Base-by-base conservation (phyloP, 2,888 invertebrate genomes). In the Stenodema calcarata region DNA sequence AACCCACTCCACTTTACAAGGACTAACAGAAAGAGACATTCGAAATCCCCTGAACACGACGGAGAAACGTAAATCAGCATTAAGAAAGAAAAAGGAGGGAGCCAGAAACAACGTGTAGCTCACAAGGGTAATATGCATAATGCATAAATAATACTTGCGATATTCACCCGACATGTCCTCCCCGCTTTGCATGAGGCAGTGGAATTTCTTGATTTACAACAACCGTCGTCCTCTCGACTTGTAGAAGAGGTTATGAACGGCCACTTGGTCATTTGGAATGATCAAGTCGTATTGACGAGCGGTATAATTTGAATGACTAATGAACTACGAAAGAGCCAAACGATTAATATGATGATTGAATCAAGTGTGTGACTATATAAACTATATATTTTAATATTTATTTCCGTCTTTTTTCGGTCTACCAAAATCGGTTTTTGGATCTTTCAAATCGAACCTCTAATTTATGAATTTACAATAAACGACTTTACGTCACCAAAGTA, bases 101-200 rank as follows among this genome's bases (percentile, higher is more conserved):
- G 44, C 23, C 62, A 62, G 62, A 62, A 78, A 78, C 78, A 78
- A 78, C 41, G 44, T 78, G 78, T 44, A 78, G 27, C 78, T 44
- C 78, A 78, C 41, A 14, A 42, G 42, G 41, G 44, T 27, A 78
- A 78, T 78, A 78, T 78, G 78, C 78, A 78, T 78, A 78, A 44
- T 78, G 47, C 78, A 78, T 78, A 42, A 44, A 41, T 44, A 44
- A 78, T 78, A 78, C 44, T 44, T 44, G 78, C 62, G 23, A 62
- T 62, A 62, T 62, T 62, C 62, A 18, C 62, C 12, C 50, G 62
- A 62, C 62, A 18, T 62, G 62, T 62, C 62, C n/a, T 18, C 62
- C 62, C 23, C 62, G 62, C 62, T 23, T 62, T 62, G 62, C 62
- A 62, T 62, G 62, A 18, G 23, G 7, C 23, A 23, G 62, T 9